Evolutionary conservation across 2,113 vertebrate species (phyloP), one percentile per base, ranked within the genome.

Genomic region (Hemiprocne comata): DNA sequence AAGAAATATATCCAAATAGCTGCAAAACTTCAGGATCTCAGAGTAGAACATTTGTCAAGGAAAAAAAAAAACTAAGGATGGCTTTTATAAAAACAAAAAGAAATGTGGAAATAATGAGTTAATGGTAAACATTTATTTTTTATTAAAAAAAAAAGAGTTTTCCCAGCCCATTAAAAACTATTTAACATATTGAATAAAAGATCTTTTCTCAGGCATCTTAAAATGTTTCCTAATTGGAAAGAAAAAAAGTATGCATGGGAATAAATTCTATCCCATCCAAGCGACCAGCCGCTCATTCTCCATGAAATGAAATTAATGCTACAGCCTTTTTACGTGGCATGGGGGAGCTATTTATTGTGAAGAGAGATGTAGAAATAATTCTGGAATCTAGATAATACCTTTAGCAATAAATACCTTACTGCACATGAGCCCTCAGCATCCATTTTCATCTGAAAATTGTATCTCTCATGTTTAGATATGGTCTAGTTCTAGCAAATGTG

Each of bases 251-350:
- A 38, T 73, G 65, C 42, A 57, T 31, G 77, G 82, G 78, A 87
- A 91, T 94, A 92, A 95, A 83, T 93, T 95, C 65, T 95, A 66
- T 88, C 85, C 88, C 57, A 90, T 95, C 69, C 55, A 92, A 85
- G 64, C 77, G 96, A 96, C 89, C 97, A 95, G 89, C 91, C 97
- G 83, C 50, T 95, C 73, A 90, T 93, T 71, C 79, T 94, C 90
- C 60, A 48, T 97, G 91, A 97, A 97, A 96, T 93, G 80, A 94
- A 96, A 95, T 96, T 21, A 97, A 97, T 96, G 81, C 44, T 69
- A 55, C 48, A 79, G 94, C 66, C 88, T 96, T 97, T 97, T 93
- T 10, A 97, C 95, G 82, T 9, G 8, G 50, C 89, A 85, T 66
- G 42, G 38, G 91, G 83, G 96, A 96, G 73, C 4, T 75, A 94